Base-by-base conservation (phyloP, 1,140 invertebrate genomes). In the Drusus annulatus region DNA sequence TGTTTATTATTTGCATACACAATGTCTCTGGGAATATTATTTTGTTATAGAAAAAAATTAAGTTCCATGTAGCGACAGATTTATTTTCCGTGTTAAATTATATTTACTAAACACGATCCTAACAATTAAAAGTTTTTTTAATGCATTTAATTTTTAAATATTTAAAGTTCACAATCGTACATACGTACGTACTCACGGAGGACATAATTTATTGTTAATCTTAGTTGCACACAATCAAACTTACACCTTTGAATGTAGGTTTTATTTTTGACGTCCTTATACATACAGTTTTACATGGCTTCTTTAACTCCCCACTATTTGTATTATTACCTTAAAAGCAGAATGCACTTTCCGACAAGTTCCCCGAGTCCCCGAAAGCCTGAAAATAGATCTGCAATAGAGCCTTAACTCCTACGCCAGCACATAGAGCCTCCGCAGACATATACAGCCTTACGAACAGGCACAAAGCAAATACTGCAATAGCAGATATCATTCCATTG, bases 401-500 rank as follows among this genome's bases (percentile, higher is more conserved):
- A 71, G 78, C 78, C 56, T 58, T 74, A 45, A 36, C 65, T 71
- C 52, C 52, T 68, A 5, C 78, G 65, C 69, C 25, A 45, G 65
- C 65, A 69, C 62, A 51, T 50, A 69, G 45, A 51, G 36, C 65
- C 65, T 56, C 51, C 56, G 58, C 60, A 19, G 25, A 73, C n/a
- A 52, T 52, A 69, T 63, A 62, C 21, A 54, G 76, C 62, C 76
- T 78, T 78, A 69, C 62, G 76, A 21, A 60, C 62, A 19, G 28
- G 28, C 78, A 79, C 78, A 79, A 78, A 71, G 76, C 76, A 78
- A 79, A 79, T 79, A 79, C 78, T 60, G 81, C 78, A 79, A 76
- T 82, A 75, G 63, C 54, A 79, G 74, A 82, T 82, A 82, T 81
- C 80, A 81, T 81, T 81, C 76, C 80, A 82, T 82, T 82, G 81